These are phyloP conservation scores for Phacellophora camtschatica DNA, from an alignment of 30 jellyfish, hydroid and myxozoan genomes.

Conservation along the genomic window DNA sequence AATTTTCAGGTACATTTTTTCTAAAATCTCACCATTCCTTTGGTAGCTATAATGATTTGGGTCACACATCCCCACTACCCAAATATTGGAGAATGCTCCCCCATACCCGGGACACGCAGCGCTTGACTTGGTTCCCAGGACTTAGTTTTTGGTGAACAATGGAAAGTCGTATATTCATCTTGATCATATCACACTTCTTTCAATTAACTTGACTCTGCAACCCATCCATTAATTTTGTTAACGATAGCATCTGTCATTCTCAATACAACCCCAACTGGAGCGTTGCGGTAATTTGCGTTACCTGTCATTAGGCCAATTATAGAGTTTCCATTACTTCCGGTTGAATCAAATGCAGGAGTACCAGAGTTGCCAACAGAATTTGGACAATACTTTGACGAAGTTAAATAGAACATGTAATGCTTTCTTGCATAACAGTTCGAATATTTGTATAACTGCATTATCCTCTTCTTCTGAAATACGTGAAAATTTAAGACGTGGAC, in stretches of 20 bases:
- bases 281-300: slow-evolving; percentile 8
- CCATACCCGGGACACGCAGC: too few species aligned
- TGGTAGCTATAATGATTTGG: too few species aligned
- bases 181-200: too few species aligned
- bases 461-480: neutral
- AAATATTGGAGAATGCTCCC: too few species aligned
- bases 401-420: neutral
- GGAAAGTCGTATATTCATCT: too few species aligned
- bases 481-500: slow-evolving; percentile 30
- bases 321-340: neutral
- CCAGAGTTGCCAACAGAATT: slow-evolving; percentile 56
- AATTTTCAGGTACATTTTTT: too few species aligned
- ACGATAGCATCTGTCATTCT: slow-evolving; percentile 23
- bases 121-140: too few species aligned
- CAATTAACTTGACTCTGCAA: neutral
- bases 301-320: slow-evolving; percentile 51
- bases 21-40: too few species aligned
- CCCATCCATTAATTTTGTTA: slow-evolving; percentile 30
- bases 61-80: too few species aligned
- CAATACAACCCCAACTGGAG: slow-evolving; percentile 3
- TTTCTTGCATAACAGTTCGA: slow-evolving; percentile 27
- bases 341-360: slow-evolving; percentile 41
- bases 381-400: slow-evolving; percentile 50
- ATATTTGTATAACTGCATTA: slow-evolving; percentile 6
- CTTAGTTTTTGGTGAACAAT: too few species aligned